Conservation (phyloP, 2,888 invertebrate species). For the Watsonalla cultraria region DNA sequence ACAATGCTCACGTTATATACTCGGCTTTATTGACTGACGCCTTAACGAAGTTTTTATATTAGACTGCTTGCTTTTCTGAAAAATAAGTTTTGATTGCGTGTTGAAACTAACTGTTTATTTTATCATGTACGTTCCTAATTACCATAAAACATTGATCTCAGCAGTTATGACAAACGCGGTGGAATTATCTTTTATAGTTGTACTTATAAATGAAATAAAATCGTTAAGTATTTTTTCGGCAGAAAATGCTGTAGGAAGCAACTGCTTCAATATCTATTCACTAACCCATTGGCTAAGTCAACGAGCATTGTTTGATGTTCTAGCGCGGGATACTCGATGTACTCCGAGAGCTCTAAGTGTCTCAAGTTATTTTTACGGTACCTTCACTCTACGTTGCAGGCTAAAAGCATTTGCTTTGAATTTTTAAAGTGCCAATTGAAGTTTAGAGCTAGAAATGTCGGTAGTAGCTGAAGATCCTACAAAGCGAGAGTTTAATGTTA, state of each 20-base stretch:
- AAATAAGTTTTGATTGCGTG: too few species aligned
- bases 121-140: too few species aligned
- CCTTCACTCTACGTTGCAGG: conserved; percentile 32
- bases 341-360: conserved; percentile 44
- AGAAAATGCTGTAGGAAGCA: conserved; percentile 7
- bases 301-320: conserved; percentile 53
- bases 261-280: conserved; percentile 45
- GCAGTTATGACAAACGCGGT: too few species aligned
- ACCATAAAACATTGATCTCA: too few species aligned
- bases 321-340: conserved; percentile 31
- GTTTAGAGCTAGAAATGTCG: conserved; percentile 39
- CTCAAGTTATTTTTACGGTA: conserved; percentile 61
- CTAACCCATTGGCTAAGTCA: conserved; percentile 58
- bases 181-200: too few species aligned
- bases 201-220: too few species aligned
- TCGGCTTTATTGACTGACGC: neutral
- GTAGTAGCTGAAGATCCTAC: conserved; percentile 5
- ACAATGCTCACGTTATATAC: neutral
- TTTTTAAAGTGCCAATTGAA: conserved; percentile 70
- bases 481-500: neutral
- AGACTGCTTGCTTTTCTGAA: too few species aligned
- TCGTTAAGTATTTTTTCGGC: too few species aligned
- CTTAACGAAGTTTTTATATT: neutral
- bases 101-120: too few species aligned
- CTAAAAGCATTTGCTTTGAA: conserved; percentile 72